Conservation (phyloP, 2,888 invertebrate genomes). For the Cheilosia scutellata region DNA sequence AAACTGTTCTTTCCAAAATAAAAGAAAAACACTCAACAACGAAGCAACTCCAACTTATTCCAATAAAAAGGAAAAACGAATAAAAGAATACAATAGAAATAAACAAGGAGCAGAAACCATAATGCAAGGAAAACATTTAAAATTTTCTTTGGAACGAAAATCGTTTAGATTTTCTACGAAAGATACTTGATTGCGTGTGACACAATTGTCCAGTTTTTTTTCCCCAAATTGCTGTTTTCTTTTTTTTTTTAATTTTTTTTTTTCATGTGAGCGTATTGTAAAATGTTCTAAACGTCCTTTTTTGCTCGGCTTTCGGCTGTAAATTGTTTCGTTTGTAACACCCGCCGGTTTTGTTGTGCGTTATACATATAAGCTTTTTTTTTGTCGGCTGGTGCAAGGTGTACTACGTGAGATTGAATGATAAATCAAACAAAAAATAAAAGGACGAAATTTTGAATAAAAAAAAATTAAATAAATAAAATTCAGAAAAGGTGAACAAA, state of each 20-base stretch:
- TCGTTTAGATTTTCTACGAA: conserved; percentile 51
- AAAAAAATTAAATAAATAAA: neutral
- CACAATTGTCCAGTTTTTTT: conserved; percentile 31
- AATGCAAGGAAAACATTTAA: conserved; percentile 63
- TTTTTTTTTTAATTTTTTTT: neutral
- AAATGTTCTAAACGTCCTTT: conserved; percentile 14
- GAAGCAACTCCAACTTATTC: conserved; percentile 39
- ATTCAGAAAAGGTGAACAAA: neutral
- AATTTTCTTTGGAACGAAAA: conserved; percentile 43
- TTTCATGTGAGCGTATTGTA: neutral
- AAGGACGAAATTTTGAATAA: neutral
- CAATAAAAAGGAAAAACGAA: conserved; percentile 27
- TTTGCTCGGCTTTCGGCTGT: conserved; percentile 1
- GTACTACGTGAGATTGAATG: conserved; percentile 6
- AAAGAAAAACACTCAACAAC: conserved; percentile 29
- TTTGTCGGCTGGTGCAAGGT: conserved; percentile 9
- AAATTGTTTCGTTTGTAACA: neutral
- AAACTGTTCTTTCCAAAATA: conserved; percentile 12
- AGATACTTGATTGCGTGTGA: conserved; percentile 60
- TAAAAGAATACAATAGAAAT: conserved; percentile 35
- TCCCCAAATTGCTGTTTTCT: neutral
- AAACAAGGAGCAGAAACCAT: conserved; percentile 47
- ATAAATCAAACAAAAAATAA: neutral
- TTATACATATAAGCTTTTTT: neutral
- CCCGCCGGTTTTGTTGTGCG: neutral